Conservation (phyloP, 2,797 vertebrate species). For the Ammospiza maritima region DNA sequence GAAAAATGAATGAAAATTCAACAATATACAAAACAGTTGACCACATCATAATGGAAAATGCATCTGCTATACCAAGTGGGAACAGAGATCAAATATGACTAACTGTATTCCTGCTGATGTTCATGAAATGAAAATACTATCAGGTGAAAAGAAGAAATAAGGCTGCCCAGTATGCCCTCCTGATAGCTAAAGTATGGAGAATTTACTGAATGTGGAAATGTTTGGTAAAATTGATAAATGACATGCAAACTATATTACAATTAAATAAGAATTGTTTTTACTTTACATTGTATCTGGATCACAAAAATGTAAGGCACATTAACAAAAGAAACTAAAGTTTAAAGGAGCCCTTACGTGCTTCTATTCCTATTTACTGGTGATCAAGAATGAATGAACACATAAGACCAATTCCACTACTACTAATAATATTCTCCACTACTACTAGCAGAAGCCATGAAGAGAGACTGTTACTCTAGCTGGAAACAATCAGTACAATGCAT, state of each 20-base stretch:
- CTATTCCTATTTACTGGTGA: background rate
- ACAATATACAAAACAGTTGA: background rate
- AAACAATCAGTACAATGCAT: constrained; percentile 62
- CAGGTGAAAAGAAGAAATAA: background rate
- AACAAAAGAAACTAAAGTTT: background rate
- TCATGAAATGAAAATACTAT: background rate
- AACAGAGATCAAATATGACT: background rate
- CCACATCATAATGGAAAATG: background rate
- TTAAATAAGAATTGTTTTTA: background rate
- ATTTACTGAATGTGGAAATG: background rate
- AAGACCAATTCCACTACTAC: background rate
- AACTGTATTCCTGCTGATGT: background rate
- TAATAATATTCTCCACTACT: constrained; percentile 42
- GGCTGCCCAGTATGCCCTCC: background rate
- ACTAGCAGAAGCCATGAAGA: constrained; percentile 11
- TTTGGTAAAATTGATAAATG: background rate
- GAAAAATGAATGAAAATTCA: background rate
- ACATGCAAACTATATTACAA: background rate
- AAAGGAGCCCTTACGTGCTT: background rate
- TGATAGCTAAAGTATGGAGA: rapidly evolving
- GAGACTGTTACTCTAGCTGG: constrained; percentile 38
- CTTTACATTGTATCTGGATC: background rate
- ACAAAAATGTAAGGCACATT: background rate
- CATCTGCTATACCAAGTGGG: background rate
- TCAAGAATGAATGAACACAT: constrained; percentile 30